These are phyloP conservation scores for Brevimyrus niger DNA, from an alignment of 2,113 vertebrate genomes.

Conservation along the genomic window DNA sequence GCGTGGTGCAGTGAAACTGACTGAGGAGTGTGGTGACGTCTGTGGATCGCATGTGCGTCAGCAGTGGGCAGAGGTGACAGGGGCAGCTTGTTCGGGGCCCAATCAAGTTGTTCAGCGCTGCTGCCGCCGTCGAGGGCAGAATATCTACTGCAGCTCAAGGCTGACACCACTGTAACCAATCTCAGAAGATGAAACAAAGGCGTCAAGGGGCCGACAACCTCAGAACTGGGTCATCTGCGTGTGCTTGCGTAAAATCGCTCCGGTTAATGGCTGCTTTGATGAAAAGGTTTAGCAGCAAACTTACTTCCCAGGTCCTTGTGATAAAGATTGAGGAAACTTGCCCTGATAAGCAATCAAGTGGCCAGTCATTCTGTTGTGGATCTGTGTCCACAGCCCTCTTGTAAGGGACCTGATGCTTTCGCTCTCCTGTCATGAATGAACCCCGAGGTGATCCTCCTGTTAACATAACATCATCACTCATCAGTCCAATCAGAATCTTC, in stretches of 20 bases:
- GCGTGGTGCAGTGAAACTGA: background rate
- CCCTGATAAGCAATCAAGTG: background rate
- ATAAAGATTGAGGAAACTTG: background rate
- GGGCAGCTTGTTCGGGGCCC: background rate
- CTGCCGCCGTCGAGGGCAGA: background rate
- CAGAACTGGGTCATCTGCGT: background rate
- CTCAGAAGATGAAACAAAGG: background rate
- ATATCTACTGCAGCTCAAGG: background rate
- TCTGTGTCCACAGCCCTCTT: background rate
- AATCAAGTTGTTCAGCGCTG: background rate
- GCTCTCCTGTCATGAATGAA: background rate
- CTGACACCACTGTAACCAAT: background rate
- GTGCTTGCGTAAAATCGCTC: background rate
- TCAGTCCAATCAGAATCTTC: background rate
- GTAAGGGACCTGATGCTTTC: background rate
- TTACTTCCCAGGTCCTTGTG: background rate
- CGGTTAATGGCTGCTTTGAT: background rate
- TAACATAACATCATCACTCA: background rate
- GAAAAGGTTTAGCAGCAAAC: background rate
- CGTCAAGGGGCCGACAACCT: background rate
- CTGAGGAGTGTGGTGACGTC: background rate
- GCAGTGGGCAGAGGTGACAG: constrained; percentile 1
- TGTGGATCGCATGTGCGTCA: background rate
- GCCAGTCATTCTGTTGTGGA: background rate
- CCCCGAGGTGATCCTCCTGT: background rate